These are phyloP conservation scores for Mesoclemmys tuberculata DNA, from an alignment of 2,113 vertebrate species.

Conservation along the genomic window DNA sequence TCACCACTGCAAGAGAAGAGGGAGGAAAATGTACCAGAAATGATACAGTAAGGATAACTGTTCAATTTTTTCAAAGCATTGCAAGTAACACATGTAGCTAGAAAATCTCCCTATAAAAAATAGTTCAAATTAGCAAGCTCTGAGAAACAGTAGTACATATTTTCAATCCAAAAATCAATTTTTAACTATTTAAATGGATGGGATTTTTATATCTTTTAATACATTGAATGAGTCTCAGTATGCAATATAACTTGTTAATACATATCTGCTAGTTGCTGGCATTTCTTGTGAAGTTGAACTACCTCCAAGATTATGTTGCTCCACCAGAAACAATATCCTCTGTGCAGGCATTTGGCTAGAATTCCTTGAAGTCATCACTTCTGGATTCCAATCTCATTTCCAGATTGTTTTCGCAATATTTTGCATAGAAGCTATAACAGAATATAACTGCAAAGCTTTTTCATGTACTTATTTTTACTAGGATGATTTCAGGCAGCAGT, in stretches of 20 bases:
- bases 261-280: neutral
- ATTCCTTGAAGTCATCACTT: neutral
- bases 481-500: neutral
- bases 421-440: neutral
- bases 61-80: neutral
- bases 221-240: neutral
- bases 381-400: neutral
- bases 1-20: neutral
- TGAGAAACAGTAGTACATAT: neutral
- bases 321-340: neutral
- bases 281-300: neutral
- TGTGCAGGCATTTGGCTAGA: neutral
- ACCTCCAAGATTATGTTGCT: neutral
- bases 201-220: neutral
- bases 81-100: neutral
- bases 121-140: neutral
- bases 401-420: neutral
- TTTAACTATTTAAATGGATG: neutral
- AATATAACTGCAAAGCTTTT: neutral
- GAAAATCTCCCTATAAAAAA: conserved; percentile 9
- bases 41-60: neutral
- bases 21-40: neutral
- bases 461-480: neutral
- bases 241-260: neutral
- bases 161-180: neutral